Evolutionary conservation across 2,113 vertebrate genomes (phyloP).

Genomic region (Toxotes jaculatrix): DNA sequence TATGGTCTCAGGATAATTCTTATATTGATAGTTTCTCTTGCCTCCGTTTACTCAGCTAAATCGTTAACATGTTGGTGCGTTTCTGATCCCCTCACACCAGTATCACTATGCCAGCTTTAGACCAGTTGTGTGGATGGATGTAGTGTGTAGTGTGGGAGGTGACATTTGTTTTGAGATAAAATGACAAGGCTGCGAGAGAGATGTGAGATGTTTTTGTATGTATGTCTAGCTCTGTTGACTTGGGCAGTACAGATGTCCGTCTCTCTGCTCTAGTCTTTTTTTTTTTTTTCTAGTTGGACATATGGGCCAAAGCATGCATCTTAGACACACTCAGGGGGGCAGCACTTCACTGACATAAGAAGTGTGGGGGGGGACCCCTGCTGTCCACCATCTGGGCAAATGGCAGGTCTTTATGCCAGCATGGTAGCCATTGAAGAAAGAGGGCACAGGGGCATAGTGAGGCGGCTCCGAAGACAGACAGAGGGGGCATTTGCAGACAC

Average conservation of each 20-base stretch:
- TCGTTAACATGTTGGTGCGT: not conserved
- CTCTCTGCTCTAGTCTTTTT: constrained; percentile 33
- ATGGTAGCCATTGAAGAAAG: constrained; percentile 71
- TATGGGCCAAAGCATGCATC: constrained; percentile 62
- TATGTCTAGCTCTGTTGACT: constrained; percentile 19
- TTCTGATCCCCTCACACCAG: constrained; percentile 2
- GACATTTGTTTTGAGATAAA: constrained; percentile 1
- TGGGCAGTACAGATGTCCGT: constrained; percentile 43
- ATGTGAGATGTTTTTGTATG: constrained; percentile 19
- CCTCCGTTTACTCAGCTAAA: not conserved
- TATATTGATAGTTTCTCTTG: not conserved
- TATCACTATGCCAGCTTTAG: not conserved
- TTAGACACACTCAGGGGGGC: constrained; percentile 71
- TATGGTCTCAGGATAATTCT: not conserved
- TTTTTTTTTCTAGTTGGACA: constrained; percentile 42
- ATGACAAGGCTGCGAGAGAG: constrained; percentile 8
- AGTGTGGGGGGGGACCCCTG: constrained; percentile 70
- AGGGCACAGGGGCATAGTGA: constrained; percentile 75
- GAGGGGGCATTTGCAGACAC: constrained; percentile 77
- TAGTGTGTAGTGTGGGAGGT: not conserved
- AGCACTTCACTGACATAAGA: constrained; percentile 74
- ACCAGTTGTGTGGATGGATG: not conserved
- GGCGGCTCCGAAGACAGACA: constrained; percentile 74
- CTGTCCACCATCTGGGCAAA: constrained; percentile 84
- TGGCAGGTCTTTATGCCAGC: constrained; percentile 77